Conservation (phyloP, 2,113 vertebrate species). For the Brienomyrus longianalis region DNA sequence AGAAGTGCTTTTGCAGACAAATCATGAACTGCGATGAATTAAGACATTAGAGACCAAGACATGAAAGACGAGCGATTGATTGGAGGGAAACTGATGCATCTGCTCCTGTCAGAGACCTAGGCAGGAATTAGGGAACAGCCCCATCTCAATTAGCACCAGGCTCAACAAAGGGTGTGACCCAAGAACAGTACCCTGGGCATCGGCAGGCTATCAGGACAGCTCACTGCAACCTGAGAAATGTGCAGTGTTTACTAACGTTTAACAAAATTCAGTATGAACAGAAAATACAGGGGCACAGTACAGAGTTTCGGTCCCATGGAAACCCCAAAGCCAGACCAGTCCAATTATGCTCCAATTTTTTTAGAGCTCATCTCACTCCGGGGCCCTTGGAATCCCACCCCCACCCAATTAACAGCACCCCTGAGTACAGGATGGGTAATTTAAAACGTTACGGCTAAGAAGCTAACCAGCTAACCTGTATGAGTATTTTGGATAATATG, state of each 20-base stretch:
- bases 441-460: neutral
- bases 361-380: neutral
- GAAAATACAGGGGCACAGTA: neutral
- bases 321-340: neutral
- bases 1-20: neutral
- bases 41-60: neutral
- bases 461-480: neutral
- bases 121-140: neutral
- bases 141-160: neutral
- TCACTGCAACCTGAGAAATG: neutral
- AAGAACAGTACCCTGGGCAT: neutral
- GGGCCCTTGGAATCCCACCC: neutral
- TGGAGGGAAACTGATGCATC: neutral
- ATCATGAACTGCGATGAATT: neutral
- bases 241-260: neutral
- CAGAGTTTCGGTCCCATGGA: neutral
- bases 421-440: neutral
- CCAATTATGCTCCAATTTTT: neutral
- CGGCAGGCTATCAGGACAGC: neutral
- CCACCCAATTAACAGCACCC: neutral
- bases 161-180: neutral
- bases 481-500: neutral
- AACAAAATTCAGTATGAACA: neutral
- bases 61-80: neutral
- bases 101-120: neutral